Evolutionary conservation across 2,797 vertebrate species (phyloP).

Genomic region (Ceryle rudis): DNA sequence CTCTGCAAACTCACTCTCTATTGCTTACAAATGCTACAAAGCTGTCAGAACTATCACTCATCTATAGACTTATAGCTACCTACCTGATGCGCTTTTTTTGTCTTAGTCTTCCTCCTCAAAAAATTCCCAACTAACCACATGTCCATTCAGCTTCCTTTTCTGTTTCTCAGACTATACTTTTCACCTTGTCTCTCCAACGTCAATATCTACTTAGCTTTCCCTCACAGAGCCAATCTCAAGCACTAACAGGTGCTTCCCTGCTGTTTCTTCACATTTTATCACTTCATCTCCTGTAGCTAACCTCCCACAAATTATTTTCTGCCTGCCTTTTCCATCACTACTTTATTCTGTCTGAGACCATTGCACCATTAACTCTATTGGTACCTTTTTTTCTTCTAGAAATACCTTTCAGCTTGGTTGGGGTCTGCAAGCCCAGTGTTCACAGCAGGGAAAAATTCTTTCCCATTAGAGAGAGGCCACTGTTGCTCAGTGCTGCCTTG

Average conservation of each 20-base stretch:
- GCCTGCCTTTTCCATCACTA: not conserved
- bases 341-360: not conserved
- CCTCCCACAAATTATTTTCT: conserved; percentile 33
- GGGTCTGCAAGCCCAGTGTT: not conserved
- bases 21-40: rapidly evolving
- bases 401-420: not conserved
- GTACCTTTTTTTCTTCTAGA: not conserved
- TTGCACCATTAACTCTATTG: not conserved
- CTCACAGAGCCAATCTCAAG: not conserved
- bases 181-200: not conserved
- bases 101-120: not conserved
- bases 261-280: not conserved
- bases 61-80: not conserved
- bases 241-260: not conserved
- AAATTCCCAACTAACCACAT: not conserved
- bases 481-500: not conserved
- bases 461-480: not conserved
- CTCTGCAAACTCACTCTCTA: not conserved
- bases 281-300: not conserved
- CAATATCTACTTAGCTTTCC: not conserved
- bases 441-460: not conserved
- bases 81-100: not conserved
- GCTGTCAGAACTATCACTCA: not conserved
- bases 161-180: not conserved
- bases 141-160: not conserved